Conservation (phyloP, 2,888 invertebrate genomes). For the Parnassius smintheus region DNA sequence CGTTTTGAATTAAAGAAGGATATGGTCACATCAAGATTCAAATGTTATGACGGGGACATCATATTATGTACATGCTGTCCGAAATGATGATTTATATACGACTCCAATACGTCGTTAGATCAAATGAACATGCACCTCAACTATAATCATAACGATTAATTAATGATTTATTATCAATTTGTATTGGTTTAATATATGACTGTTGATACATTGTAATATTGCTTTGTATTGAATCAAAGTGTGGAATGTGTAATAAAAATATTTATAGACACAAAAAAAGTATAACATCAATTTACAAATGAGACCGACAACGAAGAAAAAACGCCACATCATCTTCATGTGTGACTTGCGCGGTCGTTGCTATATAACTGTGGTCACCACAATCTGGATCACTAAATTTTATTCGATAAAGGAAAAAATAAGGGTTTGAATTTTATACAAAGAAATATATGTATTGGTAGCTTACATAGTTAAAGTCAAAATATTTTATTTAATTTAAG, state of each 20-base stretch:
- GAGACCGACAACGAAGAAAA: slow-evolving; percentile 49
- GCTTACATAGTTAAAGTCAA: too few relatives aligned
- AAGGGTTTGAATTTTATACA: too few relatives aligned
- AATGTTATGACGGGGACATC: too few relatives aligned
- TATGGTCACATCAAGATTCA: too few relatives aligned
- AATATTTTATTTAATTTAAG: too few relatives aligned
- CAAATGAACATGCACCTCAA: slow-evolving; percentile 40
- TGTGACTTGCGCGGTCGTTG: slow-evolving; percentile 42
- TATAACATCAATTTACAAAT: slow-evolving; percentile 52
- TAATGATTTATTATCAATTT: not conserved
- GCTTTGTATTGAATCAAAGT: slow-evolving; percentile 44
- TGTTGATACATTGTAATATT: not conserved
- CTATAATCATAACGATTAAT: not conserved
- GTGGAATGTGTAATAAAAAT: slow-evolving; percentile 57
- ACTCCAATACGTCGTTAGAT: too few relatives aligned
- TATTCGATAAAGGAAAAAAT: not conserved
- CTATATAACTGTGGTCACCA: slow-evolving; percentile 43
- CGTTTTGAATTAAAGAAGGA: too few relatives aligned
- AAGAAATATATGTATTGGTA: too few relatives aligned
- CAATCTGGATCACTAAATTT: slow-evolving; percentile 46
- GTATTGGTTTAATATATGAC: too few relatives aligned
- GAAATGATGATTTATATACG: too few relatives aligned
- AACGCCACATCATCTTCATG: slow-evolving; percentile 63
- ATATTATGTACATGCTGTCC: too few relatives aligned
- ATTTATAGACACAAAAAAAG: slow-evolving; percentile 60